Base-by-base conservation (phyloP, 2,113 vertebrate genomes). In the Nanorana parkeri region DNA sequence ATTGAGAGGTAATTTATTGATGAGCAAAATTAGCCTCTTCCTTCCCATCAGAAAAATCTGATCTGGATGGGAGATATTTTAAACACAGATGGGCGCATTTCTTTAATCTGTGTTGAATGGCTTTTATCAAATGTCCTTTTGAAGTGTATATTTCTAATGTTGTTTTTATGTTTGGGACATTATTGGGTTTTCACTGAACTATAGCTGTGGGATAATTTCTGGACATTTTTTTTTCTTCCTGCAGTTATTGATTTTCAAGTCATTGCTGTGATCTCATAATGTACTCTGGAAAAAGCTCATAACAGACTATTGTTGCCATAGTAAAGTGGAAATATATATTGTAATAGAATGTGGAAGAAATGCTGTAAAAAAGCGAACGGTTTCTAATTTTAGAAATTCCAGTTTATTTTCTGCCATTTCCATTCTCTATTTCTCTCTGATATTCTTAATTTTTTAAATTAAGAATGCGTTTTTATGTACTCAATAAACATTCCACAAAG, bases 1-100 rank as follows among this genome's bases (percentile, higher is more conserved):
- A 96, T 99, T 84, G 98, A 99, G 88, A 99, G 98, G 98, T 98
- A 86, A 93, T 83, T 67, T 82, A 75, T 74, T 75, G 61, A 83
- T 21, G 41, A 64, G 58, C 5, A 26, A 55, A 73, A 23, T 55
- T 54, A 68, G 32, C 17, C 58, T 54, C 51, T 60, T 71, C 32
- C 67, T 69, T 69, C 32, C 78, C 78, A 80, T 26, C 55, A 68
- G 54, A 60, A 47, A n/a, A 71, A 13, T 10, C 17, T 19, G 13
- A 23, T 32, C 20, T 10, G 21, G 13, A 5, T 2, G 55, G 54
- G 28, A n/a, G 23, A 41, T 15, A 47, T 20, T 17, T 3, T 0
- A 56, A 15, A 47, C 41, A 47, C 7, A 47, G 32, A 36, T 36
- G 32, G 13, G 41, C 41, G 3, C 41, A 47, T 47, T 47, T 47